phyloP scores from a whole-genome alignment of 2,888 invertebrate species.

The Cryptocephalus moraei region DNA sequence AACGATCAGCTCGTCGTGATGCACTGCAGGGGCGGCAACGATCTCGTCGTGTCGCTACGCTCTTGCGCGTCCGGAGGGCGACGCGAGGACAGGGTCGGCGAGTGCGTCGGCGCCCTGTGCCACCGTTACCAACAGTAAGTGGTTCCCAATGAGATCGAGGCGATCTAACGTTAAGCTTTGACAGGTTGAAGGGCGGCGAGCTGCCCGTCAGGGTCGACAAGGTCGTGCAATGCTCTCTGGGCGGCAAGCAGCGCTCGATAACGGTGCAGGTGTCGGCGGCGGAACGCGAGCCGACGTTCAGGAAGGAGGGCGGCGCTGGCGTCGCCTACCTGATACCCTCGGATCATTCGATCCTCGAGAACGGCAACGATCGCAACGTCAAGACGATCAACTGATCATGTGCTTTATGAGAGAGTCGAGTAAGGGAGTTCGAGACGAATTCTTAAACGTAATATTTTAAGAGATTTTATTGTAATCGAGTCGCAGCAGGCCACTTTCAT shows the following conservation, averaged over 20 bases:
- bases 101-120: conserved; percentile 73
- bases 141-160: too few species aligned
- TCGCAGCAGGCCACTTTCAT: too few species aligned
- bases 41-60: conserved; percentile 73
- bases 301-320: conserved; percentile 44
- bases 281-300: conserved; percentile 41
- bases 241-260: conserved; percentile 60
- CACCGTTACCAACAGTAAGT: conserved; percentile 69
- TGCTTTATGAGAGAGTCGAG: too few species aligned
- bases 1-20: conserved; percentile 80
- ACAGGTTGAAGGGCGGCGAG: conserved; percentile 59
- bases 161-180: conserved; percentile 8
- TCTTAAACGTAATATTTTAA: too few species aligned
- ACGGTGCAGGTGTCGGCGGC: conserved; percentile 49
- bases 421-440: too few species aligned
- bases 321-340: conserved; percentile 45
- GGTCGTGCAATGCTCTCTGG: conserved; percentile 73
- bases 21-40: conserved; percentile 80
- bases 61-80: conserved; percentile 17
- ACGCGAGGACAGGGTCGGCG: conserved; percentile 71
- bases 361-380: conserved; percentile 32
- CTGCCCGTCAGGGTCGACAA: conserved; percentile 63
- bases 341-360: conserved; percentile 39
- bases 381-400: conserved; percentile 16
- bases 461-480: too few species aligned